A percentile compares a stretch with the other conserved stretches of the same genome.
phyloP scores from a whole-genome alignment of 2,888 invertebrate genomes.

The Scotopteryx bipunctaria region DNA sequence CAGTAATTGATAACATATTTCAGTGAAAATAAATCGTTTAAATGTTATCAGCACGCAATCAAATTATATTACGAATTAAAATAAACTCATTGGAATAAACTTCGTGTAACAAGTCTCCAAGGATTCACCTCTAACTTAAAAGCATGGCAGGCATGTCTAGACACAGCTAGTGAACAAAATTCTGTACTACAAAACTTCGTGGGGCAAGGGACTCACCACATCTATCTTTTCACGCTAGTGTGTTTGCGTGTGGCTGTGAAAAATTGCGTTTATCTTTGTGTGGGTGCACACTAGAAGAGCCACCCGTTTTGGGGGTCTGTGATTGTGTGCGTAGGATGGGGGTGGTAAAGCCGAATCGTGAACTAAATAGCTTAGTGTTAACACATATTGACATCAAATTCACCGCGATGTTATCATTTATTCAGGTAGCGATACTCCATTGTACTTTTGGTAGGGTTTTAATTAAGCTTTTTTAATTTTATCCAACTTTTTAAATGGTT shows the following conservation, averaged over 20 bases:
- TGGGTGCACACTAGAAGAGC: conserved; percentile 50
- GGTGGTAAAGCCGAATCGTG: conserved; percentile 72
- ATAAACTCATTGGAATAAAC: conserved; percentile 47
- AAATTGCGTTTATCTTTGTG: conserved; percentile 72
- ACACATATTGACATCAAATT: conserved; percentile 84
- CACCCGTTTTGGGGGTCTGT: conserved; percentile 44
- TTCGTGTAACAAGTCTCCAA: conserved; percentile 64
- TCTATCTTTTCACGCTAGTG: conserved; percentile 56
- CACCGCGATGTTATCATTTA: conserved; percentile 82
- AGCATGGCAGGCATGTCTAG: conserved; percentile 79
- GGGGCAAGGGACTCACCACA: conserved; percentile 76
- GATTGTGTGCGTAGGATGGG: conserved; percentile 58
- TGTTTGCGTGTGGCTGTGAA: conserved; percentile 74
- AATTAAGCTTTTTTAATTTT: conserved; percentile 41
- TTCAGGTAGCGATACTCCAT: conserved; percentile 78
- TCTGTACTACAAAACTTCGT: conserved; percentile 79
- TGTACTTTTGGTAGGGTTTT: conserved; percentile 60
- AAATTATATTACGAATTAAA: conserved; percentile 35
- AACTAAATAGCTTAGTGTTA: conserved; percentile 84
- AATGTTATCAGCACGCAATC: conserved; percentile 14
- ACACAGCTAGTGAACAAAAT: conserved; percentile 80
- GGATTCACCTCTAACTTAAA: conserved; percentile 76
- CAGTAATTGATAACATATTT: neutral
- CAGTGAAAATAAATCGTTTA: conserved; percentile 10
- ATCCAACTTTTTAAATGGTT: no score